Evolutionary conservation across 2,113 vertebrate genomes (phyloP).

Genomic region (Bubo blakistoni): DNA sequence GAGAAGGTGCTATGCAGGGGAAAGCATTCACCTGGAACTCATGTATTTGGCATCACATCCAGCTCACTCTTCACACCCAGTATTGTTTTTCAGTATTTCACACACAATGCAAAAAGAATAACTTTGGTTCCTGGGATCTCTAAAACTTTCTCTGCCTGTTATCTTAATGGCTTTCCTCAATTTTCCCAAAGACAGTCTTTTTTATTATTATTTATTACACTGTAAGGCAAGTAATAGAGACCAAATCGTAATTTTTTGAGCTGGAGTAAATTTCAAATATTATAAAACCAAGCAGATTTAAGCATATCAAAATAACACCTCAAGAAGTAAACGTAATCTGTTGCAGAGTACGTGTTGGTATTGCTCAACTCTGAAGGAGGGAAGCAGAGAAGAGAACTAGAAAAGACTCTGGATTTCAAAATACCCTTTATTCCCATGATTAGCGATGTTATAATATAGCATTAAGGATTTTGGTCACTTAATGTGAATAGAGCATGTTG

Average conservation of each 20-base stretch:
- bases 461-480: not conserved
- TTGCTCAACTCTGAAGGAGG: not conserved
- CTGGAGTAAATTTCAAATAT: not conserved
- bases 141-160: not conserved
- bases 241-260: not conserved
- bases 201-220: not conserved
- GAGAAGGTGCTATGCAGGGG: not conserved
- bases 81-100: not conserved
- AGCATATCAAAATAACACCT: not conserved
- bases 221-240: not conserved
- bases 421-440: not conserved
- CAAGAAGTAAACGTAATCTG: not conserved
- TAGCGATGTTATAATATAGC: not conserved
- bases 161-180: not conserved
- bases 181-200: not conserved
- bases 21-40: not conserved
- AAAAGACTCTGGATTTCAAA: not conserved
- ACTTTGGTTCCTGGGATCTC: not conserved
- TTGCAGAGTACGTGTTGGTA: not conserved
- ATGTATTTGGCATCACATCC: not conserved
- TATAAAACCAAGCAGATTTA: not conserved
- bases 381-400: not conserved
- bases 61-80: not conserved
- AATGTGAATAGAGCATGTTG: not conserved
- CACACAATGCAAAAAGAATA: not conserved